Conservation (phyloP, 2,888 invertebrate genomes). For the Clitarchus hookeri region DNA sequence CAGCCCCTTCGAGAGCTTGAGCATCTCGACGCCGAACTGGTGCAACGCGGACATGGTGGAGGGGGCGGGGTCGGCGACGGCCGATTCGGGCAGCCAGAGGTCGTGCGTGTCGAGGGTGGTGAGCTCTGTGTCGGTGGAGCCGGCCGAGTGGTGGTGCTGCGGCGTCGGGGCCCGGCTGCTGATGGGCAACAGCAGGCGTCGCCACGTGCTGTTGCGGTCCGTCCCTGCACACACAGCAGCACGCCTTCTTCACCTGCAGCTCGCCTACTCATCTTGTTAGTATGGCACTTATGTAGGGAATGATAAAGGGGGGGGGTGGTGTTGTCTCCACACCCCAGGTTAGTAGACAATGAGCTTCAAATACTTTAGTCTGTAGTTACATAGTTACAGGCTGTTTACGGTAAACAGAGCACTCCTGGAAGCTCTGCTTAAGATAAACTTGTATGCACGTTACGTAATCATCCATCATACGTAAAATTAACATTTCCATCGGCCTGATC, state of each 20-base stretch:
- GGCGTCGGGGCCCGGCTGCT: conserved; percentile 41
- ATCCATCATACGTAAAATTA: too few species aligned
- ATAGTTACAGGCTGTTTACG: too few species aligned
- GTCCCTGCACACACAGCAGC: not conserved
- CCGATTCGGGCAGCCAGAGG: conserved; percentile 71
- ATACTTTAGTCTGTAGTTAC: too few species aligned
- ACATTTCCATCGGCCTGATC: too few species aligned
- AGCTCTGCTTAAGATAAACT: too few species aligned
- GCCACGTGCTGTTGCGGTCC: conserved; percentile 77
- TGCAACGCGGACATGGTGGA: conserved; percentile 84
- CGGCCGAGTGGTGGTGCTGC: conserved; percentile 43
- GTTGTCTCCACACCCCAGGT: too few species aligned
- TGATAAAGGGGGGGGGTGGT: too few species aligned
- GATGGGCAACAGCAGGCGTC: conserved; percentile 61
- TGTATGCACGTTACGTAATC: too few species aligned
- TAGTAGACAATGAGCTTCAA: too few species aligned
- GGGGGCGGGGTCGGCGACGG: conserved; percentile 72
- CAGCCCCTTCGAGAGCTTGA: conserved; percentile 78
- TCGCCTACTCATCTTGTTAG: too few species aligned
- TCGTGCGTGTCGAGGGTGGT: conserved; percentile 84
- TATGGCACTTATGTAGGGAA: too few species aligned
- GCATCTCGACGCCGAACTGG: conserved; percentile 85
- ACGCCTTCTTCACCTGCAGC: conserved; percentile 22
- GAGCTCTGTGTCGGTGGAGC: conserved; percentile 81
- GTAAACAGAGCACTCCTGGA: too few species aligned